Evolutionary conservation across 2,797 vertebrate genomes (phyloP), one percentile per base, ranked within the genome.

Genomic region (Melopsittacus undulatus): DNA sequence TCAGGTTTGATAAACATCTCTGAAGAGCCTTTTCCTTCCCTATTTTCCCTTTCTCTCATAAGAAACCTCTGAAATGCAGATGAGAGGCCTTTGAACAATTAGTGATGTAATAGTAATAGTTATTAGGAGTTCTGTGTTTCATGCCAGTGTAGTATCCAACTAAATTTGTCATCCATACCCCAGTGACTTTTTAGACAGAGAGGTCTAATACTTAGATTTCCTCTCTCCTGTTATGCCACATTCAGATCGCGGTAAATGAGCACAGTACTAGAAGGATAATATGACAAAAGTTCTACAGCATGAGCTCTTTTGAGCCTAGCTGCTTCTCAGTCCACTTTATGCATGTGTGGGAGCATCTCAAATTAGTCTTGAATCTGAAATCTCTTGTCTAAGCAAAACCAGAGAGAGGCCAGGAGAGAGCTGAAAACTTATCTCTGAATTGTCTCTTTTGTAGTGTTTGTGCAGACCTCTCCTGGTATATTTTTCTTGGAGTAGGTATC

Each of bases 1-100:
- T 88, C 82, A 86, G 61, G 85, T 94, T 92, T 94, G 76, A 56
- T 84, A 72, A 69, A 27, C 17, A 80, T 90, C 54, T 83, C 57
- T 77, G 69, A 95, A 93, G 74, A 82, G 18, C 11, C n/a, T 91
- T 48, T 79, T 88, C 68, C n/a, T 82, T 89, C 52, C 26, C 13
- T 72, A 34, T 78, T 16, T 91, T 87, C n/a, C 13, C 20, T 63
- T 84, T 87, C 56, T 78, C 45, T 24, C 26, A 24, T 51, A 38
- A 74, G 68, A 78, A 87, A 30, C 18, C 38, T 84, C 86, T 87
- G 63, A 95, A 95, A 75, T 63, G 68, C 46, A 91, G 45, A 32
- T 62, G 75, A 84, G 77, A 89, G 72, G 26, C 29, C 11, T 63
- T 94, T 90, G 48, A 87, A 63, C 69, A 85, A 62, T 85, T 90